Evolutionary conservation across 1,140 invertebrate species (phyloP).

Genomic region (Megathymus violae): DNA sequence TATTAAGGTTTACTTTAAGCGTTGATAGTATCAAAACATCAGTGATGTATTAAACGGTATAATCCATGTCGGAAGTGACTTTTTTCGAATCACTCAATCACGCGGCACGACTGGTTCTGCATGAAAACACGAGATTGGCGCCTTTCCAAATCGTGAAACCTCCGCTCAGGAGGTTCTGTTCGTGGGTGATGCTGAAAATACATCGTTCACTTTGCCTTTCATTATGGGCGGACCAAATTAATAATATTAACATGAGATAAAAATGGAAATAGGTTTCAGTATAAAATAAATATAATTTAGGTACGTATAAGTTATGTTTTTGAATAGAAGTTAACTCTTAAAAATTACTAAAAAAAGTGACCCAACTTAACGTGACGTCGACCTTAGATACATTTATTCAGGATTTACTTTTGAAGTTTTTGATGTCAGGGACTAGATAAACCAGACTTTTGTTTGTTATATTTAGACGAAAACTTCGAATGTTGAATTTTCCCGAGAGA

Average conservation of each 20-base stretch:
- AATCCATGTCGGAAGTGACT: conserved; percentile 4
- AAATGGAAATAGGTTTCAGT: too few species aligned
- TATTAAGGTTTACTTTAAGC: too few species aligned
- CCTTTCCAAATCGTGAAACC: conserved; percentile 6
- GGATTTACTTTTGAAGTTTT: too few species aligned
- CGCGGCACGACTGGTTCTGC: conserved; percentile 18
- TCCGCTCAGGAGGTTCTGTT: conserved; percentile 20
- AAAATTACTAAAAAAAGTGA: too few species aligned
- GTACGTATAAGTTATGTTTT: too few species aligned
- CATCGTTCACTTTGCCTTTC: not conserved
- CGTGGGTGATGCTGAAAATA: conserved; percentile 8
- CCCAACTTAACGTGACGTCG: too few species aligned
- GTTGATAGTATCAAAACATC: too few species aligned
- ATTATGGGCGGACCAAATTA: not conserved
- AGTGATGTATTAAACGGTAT: too few species aligned
- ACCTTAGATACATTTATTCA: too few species aligned
- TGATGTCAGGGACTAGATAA: conserved; percentile 1
- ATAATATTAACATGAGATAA: not conserved
- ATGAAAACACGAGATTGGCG: conserved; percentile 26
- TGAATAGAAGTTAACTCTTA: too few species aligned
- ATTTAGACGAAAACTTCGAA: conserved; percentile 8
- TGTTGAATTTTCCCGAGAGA: not conserved
- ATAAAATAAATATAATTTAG: too few species aligned
- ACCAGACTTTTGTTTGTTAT: conserved; percentile 4
- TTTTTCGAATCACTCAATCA: conserved; percentile 21